Percentiles rank a stretch among this genome's conserved stretches.
These are phyloP conservation scores for Solea senegalensis DNA, from an alignment of 2,113 vertebrate genomes.

Conservation along the genomic window DNA sequence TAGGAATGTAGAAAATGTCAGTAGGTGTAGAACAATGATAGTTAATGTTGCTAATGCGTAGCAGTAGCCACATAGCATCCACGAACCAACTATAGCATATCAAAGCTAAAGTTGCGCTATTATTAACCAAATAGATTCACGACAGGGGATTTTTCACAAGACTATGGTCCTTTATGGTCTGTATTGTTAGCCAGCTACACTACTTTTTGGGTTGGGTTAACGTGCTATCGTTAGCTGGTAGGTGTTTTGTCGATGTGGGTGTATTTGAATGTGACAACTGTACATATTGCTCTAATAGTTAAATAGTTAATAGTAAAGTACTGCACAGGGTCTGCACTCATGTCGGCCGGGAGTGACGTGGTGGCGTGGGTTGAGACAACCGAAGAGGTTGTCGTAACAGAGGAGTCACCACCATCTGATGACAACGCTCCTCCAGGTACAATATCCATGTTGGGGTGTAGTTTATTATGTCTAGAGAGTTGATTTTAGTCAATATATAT, in stretches of 20 bases:
- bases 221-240: constrained; percentile 13
- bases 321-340: constrained; percentile 26
- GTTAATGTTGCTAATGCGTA: background rate
- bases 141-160: too few relatives aligned
- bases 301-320: background rate
- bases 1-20: background rate
- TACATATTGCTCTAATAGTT: too few relatives aligned
- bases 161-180: background rate
- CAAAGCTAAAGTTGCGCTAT: background rate
- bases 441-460: background rate
- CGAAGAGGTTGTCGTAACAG: constrained; percentile 65
- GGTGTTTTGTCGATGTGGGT: too few relatives aligned
- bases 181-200: background rate
- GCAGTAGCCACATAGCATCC: constrained; percentile 13
- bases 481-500: background rate
- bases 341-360: constrained; percentile 51
- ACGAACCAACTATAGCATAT: background rate
- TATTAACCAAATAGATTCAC: too few relatives aligned
- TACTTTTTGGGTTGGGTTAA: background rate
- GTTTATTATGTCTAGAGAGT: background rate
- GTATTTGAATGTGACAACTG: background rate
- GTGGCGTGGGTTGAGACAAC: constrained; percentile 70
- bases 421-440: constrained; percentile 39
- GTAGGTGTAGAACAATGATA: background rate
- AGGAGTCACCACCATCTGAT: constrained; percentile 39